Evolutionary conservation across 1,140 invertebrate genomes (phyloP), one percentile per base, ranked within the genome.

Genomic region (Lerema accius): DNA sequence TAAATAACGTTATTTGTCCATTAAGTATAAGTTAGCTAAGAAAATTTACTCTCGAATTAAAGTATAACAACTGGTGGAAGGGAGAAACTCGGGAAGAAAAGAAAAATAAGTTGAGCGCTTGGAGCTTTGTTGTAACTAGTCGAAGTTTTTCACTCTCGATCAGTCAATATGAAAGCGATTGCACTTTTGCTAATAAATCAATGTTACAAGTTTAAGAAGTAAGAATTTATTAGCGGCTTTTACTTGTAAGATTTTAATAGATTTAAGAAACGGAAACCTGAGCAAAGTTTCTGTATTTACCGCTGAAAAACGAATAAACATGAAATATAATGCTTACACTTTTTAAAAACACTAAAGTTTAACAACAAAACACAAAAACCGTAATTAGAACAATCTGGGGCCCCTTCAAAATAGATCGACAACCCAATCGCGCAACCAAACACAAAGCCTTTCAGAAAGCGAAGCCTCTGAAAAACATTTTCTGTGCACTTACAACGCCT

Each of bases 101-200:
- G 26, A 43, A 7, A 56, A 56, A 56, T 14, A 56, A 56, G 23
- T 15, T 56, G 37, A 26, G 39, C 19, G 40, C 37, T 56, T 14
- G 39, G 43, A 28, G 26, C 53, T 56, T 56, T 26, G 39, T 55
- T 43, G 51, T 26, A 42, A 55, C 39, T 55, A 15, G 39, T 43
- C 13, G 53, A 32, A 56, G 53, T 56, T 56, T 56, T 56, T 56
- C 40, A 56, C 19, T 56, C 53, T 32, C 53, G 23, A 56, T 56
- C 42, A 56, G 53, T 56, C 53, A 32, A 56, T 56, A 56, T 56
- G 26, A 56, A 56, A 45, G 40, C 53, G 53, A 40, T 56, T 56
- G 53, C 53, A 56, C 39, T 56, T 28, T 56, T 45, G 23, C 23
- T 40, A 42, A 56, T 43, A 43, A 43, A 43, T 43, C 39, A 56